Percentiles rank a stretch among this genome's conserved stretches.
Conservation (phyloP, 2,888 invertebrate genomes). For the Dusona sp. region DNA sequence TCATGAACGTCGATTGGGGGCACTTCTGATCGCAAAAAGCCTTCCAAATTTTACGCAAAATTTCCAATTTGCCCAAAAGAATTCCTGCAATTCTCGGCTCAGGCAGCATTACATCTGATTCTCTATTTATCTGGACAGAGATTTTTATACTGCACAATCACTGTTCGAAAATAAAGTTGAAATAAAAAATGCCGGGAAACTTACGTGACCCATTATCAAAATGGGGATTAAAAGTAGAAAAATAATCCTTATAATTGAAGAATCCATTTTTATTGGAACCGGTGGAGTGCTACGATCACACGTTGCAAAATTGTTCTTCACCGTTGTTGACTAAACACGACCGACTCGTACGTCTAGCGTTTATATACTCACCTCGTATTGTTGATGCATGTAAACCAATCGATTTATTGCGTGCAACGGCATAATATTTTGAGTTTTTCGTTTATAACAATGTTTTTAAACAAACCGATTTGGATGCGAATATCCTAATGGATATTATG, state of each 20-base stretch:
- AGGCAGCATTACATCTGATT: background rate
- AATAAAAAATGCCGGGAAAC: background rate
- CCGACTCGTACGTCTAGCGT: background rate
- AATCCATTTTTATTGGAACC: constrained; percentile 7
- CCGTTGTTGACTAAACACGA: background rate
- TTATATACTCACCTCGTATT: background rate
- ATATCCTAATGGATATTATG: background rate
- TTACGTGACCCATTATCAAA: constrained; percentile 46
- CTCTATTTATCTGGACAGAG: background rate
- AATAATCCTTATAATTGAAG: background rate
- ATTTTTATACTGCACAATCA: background rate
- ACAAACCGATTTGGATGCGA: background rate
- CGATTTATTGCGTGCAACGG: background rate
- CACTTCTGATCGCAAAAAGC: constrained; percentile 49
- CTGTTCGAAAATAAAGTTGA: no score
- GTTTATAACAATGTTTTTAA: background rate
- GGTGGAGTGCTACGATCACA: background rate
- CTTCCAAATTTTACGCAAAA: constrained; percentile 8
- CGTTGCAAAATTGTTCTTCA: constrained; percentile 16
- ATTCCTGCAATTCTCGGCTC: constrained; percentile 17
- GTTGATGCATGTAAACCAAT: background rate
- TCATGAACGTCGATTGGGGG: background rate
- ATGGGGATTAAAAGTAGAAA: constrained; percentile 30
- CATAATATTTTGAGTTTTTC: background rate
- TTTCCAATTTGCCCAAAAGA: constrained; percentile 32